phyloP scores from a whole-genome alignment of 2,797 vertebrate genomes.

The Sciurus vulgaris region DNA sequence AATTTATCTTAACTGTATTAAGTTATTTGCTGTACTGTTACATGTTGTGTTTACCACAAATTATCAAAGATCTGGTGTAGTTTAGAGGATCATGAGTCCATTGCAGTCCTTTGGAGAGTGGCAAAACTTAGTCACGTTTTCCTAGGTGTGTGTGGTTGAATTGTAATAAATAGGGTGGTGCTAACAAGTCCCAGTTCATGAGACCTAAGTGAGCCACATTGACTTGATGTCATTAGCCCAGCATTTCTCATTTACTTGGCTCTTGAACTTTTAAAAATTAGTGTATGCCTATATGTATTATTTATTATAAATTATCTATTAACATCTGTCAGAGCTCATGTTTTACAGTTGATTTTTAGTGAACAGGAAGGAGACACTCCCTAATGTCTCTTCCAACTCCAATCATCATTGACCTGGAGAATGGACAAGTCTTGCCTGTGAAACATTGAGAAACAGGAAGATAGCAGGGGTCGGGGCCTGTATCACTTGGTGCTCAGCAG shows the following conservation, averaged over 20 bases:
- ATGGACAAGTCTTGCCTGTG: neutral
- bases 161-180: neutral
- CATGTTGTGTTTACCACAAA: neutral
- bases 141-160: neutral
- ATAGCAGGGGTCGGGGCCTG: neutral
- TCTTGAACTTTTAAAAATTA: neutral
- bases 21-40: neutral
- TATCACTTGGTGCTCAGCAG: neutral
- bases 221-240: neutral
- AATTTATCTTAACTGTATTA: neutral
- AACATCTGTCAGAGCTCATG: neutral
- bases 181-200: neutral
- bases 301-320: neutral
- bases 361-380: neutral
- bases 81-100: neutral
- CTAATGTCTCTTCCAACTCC: neutral
- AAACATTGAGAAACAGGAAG: neutral
- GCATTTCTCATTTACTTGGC: neutral
- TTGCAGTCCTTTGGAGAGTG: neutral
- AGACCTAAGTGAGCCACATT: neutral
- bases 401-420: neutral
- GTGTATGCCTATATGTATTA: neutral
- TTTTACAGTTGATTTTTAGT: neutral
- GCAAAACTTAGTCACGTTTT: neutral
- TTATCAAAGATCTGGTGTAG: neutral